Evolutionary conservation across 2,113 vertebrate species (phyloP).

Genomic region (Cairina moschata): DNA sequence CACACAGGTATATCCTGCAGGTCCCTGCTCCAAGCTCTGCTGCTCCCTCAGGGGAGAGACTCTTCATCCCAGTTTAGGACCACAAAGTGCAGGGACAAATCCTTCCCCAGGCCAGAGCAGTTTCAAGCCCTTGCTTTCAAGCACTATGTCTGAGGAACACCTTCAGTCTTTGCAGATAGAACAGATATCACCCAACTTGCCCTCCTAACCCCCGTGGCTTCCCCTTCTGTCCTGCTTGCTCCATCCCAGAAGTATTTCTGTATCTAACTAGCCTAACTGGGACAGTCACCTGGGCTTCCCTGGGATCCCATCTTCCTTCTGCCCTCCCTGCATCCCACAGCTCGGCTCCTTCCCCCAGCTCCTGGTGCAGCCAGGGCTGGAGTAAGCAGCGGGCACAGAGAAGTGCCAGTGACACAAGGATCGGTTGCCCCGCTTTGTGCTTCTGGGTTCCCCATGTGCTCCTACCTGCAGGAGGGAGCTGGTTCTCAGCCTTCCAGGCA

Average conservation of each 20-base stretch:
- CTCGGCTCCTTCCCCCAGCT: background rate
- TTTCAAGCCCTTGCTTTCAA: background rate
- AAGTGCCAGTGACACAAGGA: background rate
- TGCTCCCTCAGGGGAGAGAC: background rate
- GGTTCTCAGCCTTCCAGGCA: background rate
- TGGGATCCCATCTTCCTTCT: background rate
- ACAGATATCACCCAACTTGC: background rate
- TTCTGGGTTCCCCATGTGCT: fast-evolving
- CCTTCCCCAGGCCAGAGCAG: background rate
- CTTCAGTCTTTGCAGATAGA: background rate
- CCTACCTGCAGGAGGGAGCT: background rate
- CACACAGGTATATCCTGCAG: background rate
- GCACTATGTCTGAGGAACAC: background rate
- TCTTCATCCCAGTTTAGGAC: background rate
- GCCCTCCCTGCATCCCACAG: background rate
- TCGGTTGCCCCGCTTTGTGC: background rate
- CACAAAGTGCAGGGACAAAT: background rate
- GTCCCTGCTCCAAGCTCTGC: background rate
- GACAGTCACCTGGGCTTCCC: background rate
- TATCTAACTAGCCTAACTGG: background rate
- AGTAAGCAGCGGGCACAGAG: background rate
- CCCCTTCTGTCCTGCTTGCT: background rate
- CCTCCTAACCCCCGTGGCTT: background rate
- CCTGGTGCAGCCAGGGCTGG: fast-evolving
- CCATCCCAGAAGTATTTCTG: background rate